Percentiles rank a stretch among this genome's conserved stretches.
phyloP scores from a whole-genome alignment of 2,888 invertebrate genomes.

The Arrhopalites spinosus region DNA sequence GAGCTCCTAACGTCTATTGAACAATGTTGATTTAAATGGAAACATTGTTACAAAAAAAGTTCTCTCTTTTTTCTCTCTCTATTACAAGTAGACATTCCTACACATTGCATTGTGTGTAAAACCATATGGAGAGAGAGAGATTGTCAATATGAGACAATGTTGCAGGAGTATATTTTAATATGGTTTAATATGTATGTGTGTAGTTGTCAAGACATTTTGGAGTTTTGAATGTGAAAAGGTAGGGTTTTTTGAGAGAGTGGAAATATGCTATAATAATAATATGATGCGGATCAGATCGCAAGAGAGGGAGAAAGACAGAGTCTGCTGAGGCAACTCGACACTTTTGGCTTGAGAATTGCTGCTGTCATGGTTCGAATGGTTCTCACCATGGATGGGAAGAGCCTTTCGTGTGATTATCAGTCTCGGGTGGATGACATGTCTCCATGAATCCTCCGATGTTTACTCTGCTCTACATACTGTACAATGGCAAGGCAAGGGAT shows the following conservation, averaged over 20 bases:
- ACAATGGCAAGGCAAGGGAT: neutral
- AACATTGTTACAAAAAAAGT: no score
- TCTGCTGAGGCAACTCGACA: conserved; percentile 42
- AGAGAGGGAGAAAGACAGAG: no score
- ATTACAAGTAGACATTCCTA: no score
- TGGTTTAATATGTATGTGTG: no score
- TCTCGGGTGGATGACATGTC: conserved; percentile 42
- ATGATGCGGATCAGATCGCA: conserved; percentile 27
- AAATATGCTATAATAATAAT: conserved; percentile 38
- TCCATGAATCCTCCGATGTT: conserved; percentile 21
- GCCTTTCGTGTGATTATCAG: conserved; percentile 44
- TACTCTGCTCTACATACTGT: neutral
- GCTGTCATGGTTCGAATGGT: conserved; percentile 47
- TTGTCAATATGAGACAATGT: no score
- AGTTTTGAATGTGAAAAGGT: conserved; percentile 2
- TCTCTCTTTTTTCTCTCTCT: no score
- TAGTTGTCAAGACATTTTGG: neutral
- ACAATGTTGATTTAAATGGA: no score
- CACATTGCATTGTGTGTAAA: no score
- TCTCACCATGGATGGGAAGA: conserved; percentile 17
- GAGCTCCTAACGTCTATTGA: no score
- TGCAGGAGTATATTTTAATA: no score
- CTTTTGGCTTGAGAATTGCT: conserved; percentile 42
- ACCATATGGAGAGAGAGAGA: no score
- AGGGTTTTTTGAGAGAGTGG: conserved; percentile 12